Evolutionary conservation across 2,113 vertebrate genomes (phyloP).

Genomic region (Misgurnus anguillicaudatus): DNA sequence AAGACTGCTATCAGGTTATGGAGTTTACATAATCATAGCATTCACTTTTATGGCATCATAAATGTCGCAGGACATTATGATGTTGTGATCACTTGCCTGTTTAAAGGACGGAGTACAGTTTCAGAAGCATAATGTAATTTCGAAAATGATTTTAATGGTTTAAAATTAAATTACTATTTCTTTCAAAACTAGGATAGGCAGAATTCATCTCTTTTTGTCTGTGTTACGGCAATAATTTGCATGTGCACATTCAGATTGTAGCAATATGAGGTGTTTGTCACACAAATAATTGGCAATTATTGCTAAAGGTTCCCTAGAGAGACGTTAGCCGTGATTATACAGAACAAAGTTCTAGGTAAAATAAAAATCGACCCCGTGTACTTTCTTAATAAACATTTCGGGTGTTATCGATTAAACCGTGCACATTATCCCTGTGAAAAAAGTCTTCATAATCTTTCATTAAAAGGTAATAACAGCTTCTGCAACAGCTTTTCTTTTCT

Average conservation of each 20-base stretch:
- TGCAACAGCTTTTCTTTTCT: too few relatives aligned
- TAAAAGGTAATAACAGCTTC: too few relatives aligned
- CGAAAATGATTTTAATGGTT: background rate
- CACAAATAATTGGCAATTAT: background rate
- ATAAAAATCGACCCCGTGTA: too few relatives aligned
- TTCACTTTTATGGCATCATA: background rate
- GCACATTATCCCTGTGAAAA: too few relatives aligned
- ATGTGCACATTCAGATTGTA: background rate
- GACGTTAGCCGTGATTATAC: background rate
- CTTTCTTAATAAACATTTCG: too few relatives aligned
- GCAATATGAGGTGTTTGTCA: background rate
- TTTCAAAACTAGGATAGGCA: background rate
- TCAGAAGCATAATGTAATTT: background rate
- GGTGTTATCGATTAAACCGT: too few relatives aligned
- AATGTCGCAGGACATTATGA: background rate
- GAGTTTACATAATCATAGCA: background rate
- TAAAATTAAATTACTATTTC: too few relatives aligned
- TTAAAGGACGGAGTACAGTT: background rate
- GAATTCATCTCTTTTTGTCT: constrained; percentile 2
- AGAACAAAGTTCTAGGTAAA: too few relatives aligned
- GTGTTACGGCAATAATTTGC: too few relatives aligned
- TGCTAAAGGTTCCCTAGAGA: background rate
- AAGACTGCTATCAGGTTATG: background rate
- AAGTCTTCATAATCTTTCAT: too few relatives aligned
- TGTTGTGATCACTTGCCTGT: background rate